Percentiles rank a stretch among this genome's conserved stretches.
Evolutionary conservation across 2,797 vertebrate genomes (phyloP).

Genomic region (Hapalemur alaotrensis): DNA sequence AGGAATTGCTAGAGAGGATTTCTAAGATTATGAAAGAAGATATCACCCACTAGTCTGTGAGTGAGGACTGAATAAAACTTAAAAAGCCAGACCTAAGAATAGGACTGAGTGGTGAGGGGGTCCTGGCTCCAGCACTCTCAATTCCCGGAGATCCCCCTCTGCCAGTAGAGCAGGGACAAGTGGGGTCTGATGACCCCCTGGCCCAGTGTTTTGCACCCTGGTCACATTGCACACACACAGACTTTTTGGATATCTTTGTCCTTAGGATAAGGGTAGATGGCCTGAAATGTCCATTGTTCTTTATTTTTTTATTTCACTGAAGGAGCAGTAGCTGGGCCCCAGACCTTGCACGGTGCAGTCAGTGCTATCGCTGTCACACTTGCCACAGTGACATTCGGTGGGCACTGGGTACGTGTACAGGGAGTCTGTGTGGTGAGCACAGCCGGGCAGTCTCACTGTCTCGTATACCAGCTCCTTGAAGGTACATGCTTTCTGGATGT

Average conservation of each 20-base stretch:
- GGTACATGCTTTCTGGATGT: constrained; percentile 87
- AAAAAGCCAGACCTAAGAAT: not conserved
- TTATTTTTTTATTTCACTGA: constrained; percentile 79
- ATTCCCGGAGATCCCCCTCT: not conserved
- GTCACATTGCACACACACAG: not conserved
- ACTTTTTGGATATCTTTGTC: not conserved
- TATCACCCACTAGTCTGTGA: not conserved
- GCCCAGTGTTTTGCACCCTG: not conserved
- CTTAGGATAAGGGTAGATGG: not conserved
- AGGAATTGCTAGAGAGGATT: not conserved
- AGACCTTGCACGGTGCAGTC: constrained; percentile 87
- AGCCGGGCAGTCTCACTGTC: constrained; percentile 89
- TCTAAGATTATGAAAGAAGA: not conserved
- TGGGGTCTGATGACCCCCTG: not conserved
- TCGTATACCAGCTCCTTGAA: constrained; percentile 90
- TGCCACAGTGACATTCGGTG: constrained; percentile 88
- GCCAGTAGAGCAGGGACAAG: not conserved
- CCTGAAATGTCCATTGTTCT: not conserved
- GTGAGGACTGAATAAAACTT: not conserved
- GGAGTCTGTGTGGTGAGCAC: constrained; percentile 84
- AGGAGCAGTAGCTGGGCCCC: constrained; percentile 87
- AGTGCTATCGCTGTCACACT: constrained; percentile 86
- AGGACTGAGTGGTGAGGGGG: not conserved
- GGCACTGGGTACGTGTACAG: constrained; percentile 91
- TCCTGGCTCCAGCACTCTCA: not conserved